Evolutionary conservation across 2,113 vertebrate species (phyloP).

Genomic region (Rhombomys opimus): DNA sequence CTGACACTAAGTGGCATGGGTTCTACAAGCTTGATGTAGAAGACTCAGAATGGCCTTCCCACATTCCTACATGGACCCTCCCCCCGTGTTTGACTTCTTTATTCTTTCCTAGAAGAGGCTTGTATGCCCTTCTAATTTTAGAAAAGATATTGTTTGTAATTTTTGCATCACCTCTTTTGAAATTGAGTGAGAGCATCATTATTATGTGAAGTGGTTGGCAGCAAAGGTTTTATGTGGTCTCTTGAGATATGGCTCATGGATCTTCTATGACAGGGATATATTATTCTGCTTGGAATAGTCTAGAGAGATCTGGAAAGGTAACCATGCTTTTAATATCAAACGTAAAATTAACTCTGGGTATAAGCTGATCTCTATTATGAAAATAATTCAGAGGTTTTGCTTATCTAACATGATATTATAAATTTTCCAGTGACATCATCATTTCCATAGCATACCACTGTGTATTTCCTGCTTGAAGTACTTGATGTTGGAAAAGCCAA

Average conservation of each 20-base stretch:
- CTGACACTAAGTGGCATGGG: conserved; percentile 43
- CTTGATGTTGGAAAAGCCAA: background rate
- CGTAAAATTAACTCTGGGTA: background rate
- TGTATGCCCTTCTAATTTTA: conserved; percentile 14
- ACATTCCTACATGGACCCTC: conserved; percentile 1
- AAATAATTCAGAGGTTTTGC: background rate
- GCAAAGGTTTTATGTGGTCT: too few relatives aligned
- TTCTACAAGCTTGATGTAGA: conserved; percentile 21
- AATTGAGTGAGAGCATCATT: background rate
- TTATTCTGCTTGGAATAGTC: background rate
- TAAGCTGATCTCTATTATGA: background rate
- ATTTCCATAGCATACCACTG: background rate
- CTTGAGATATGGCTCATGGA: too few relatives aligned
- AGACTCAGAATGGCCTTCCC: conserved; percentile 6
- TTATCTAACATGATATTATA: background rate
- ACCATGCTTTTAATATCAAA: background rate
- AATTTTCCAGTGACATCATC: background rate
- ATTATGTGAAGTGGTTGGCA: too few relatives aligned
- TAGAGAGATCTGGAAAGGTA: background rate
- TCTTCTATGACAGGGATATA: background rate
- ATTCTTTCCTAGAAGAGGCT: background rate
- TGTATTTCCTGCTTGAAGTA: background rate
- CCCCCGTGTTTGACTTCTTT: background rate
- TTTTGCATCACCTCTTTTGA: background rate
- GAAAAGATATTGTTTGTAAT: background rate